Evolutionary conservation across 2,888 invertebrate species (phyloP).

Genomic region (Mellilla xanthometata): DNA sequence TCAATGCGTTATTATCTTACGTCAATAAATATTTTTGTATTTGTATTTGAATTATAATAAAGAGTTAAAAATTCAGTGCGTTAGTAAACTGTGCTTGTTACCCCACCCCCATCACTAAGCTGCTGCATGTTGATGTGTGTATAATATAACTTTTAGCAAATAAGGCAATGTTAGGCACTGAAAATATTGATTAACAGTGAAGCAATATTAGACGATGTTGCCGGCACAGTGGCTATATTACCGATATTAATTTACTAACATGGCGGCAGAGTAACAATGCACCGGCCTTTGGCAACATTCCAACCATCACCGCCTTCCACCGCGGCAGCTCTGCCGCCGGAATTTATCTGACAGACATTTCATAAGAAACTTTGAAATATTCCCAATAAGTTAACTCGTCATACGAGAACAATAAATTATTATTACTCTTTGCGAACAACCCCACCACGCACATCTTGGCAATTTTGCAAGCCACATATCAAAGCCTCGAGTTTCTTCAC

Average conservation of each 20-base stretch:
- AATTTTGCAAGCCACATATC: constrained; percentile 8
- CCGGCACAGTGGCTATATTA: constrained; percentile 54
- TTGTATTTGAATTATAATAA: too few relatives aligned
- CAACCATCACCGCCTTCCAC: constrained; percentile 48
- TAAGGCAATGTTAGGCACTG: constrained; percentile 6
- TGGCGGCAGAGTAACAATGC: constrained; percentile 61
- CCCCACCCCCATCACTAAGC: too few relatives aligned
- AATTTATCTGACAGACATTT: constrained; percentile 49
- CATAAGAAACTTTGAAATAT: constrained; percentile 49
- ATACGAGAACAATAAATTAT: neutral
- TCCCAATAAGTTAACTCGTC: constrained; percentile 23
- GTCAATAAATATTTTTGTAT: too few relatives aligned
- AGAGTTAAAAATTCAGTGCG: too few relatives aligned
- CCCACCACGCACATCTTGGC: constrained; percentile 4
- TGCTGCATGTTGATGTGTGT: too few relatives aligned
- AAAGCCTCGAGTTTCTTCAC: constrained; percentile 14
- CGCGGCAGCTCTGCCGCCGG: constrained; percentile 38
- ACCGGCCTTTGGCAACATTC: constrained; percentile 64
- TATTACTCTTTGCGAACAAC: neutral
- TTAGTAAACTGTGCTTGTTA: too few relatives aligned
- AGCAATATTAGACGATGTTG: constrained; percentile 37
- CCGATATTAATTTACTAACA: constrained; percentile 73
- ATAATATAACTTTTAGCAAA: constrained; percentile 24
- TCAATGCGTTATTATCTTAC: too few relatives aligned
- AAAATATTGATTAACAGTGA: constrained; percentile 12